Conservation (phyloP, 1,140 invertebrate genomes). For the Caenorhabditis briggsae region DNA sequence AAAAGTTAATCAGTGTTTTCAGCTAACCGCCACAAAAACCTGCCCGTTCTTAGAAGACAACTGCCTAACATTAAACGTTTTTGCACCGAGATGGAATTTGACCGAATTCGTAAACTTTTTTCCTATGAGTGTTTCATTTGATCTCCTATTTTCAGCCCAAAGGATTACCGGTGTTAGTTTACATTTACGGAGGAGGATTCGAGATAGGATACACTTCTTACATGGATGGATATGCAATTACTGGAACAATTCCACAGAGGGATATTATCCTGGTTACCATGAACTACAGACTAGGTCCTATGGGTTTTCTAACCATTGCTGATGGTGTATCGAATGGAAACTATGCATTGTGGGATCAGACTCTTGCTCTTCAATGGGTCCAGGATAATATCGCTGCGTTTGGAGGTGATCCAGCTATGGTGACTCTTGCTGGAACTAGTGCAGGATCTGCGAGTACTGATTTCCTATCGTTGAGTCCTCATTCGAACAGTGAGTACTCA, state of each 20-base stretch:
- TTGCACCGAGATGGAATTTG: conserved; percentile 7
- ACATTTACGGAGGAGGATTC: conserved; percentile 85
- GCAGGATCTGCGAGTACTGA: conserved; percentile 87
- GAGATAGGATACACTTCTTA: conserved; percentile 83
- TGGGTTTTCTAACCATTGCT: conserved; percentile 76
- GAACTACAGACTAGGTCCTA: conserved; percentile 83
- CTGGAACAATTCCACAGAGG: conserved; percentile 83
- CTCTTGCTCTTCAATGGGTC: conserved; percentile 83
- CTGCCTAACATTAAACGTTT: conserved; percentile 1
- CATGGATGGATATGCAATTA: conserved; percentile 81
- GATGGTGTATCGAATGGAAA: conserved; percentile 78
- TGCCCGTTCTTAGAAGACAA: background rate
- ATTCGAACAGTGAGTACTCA: conserved; percentile 79
- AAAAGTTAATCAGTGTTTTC: background rate
- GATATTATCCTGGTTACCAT: conserved; percentile 83
- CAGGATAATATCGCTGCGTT: conserved; percentile 73
- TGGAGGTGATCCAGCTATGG: conserved; percentile 79
- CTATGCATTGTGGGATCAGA: conserved; percentile 85
- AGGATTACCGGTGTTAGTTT: conserved; percentile 83
- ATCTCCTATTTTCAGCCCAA: background rate
- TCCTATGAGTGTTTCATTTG: background rate
- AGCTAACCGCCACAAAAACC: conserved; percentile 7
- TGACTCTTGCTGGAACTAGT: conserved; percentile 80
- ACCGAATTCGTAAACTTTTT: conserved; percentile 6
- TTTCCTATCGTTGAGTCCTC: conserved; percentile 86